Evolutionary conservation across 2,797 vertebrate genomes (phyloP).

Genomic region (Margarornis squamiger): DNA sequence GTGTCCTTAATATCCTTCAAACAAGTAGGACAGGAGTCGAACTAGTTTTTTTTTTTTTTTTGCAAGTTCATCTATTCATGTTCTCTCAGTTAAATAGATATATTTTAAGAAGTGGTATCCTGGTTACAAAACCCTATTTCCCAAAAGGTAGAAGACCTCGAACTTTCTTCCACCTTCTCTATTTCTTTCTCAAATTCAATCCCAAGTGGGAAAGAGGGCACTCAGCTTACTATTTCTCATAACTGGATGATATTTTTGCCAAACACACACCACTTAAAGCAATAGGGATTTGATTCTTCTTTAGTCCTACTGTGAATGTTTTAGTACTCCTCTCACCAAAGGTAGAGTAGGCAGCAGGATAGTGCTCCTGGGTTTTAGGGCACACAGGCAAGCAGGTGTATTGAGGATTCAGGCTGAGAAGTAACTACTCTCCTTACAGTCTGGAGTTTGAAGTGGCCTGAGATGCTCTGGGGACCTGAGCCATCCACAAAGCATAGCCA

Average conservation of each 20-base stretch:
- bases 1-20: constrained; percentile 13
- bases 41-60: not conserved
- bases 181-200: not conserved
- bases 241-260: not conserved
- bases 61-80: not conserved
- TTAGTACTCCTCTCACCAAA: not conserved
- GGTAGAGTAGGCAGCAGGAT: not conserved
- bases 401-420: not conserved
- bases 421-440: not conserved
- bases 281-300: not conserved
- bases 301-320: not conserved
- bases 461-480: not conserved
- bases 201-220: not conserved
- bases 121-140: constrained; percentile 18
- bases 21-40: not conserved
- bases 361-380: not conserved
- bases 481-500: not conserved
- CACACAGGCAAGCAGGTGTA: not conserved
- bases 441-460: not conserved
- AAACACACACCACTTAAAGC: not conserved
- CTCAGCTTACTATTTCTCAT: not conserved
- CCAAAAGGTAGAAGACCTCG: not conserved
- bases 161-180: not conserved
- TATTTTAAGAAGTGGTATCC: constrained; percentile 27
- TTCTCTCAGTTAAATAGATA: not conserved